Evolutionary conservation across 2,888 invertebrate species (phyloP), one percentile per base, ranked within the genome.

Genomic region (Lysandra bellargus): DNA sequence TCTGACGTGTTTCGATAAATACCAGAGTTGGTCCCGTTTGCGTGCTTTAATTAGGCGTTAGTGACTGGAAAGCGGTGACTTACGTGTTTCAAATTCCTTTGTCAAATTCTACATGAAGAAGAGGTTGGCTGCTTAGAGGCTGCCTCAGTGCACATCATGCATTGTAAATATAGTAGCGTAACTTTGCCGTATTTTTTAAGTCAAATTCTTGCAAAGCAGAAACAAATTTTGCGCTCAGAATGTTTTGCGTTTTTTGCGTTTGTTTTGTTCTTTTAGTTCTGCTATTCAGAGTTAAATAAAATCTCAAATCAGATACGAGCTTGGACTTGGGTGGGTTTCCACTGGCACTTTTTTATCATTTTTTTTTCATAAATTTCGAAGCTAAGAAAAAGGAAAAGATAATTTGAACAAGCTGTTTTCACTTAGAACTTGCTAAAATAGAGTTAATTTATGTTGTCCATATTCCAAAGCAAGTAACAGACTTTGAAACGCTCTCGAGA

Each of bases 1-100:
- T 69, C 69, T 17, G 17, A 69, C 69, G 69, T 69, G 17, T 69
- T 69, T 33, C 33, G 69, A 33, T 69, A 69, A 69, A 69, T 69
- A 69, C 69, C 33, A 33, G 69, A 69, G 69, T 14, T 69, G 69
- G 6, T 23, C 14, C 1, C 37, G 33, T 69, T 37, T 69, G 14
- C 69, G 5, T 2, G 69, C 12, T 33, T 69, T 64, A 12, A 64
- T 30, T 64, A 64, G 30, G 4, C 60, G 4, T 60, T 60, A n/a
- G 60, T 60, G 7, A 23, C 23, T 4, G 4, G 14, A 14, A 14
- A 57, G 17, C 57, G 17, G 4, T 57, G 57, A 17, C 17, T 57
- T 57, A 4, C 57, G 57, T 17, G 57, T 57, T 57, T 17, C 57
- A 57, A 57, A 57, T 57, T 57, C 4, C 57, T 57, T 4, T 17